Evolutionary conservation across 2,888 invertebrate genomes (phyloP), one percentile per base, ranked within the genome.

Genomic region (Lasioglossum calceatum): DNA sequence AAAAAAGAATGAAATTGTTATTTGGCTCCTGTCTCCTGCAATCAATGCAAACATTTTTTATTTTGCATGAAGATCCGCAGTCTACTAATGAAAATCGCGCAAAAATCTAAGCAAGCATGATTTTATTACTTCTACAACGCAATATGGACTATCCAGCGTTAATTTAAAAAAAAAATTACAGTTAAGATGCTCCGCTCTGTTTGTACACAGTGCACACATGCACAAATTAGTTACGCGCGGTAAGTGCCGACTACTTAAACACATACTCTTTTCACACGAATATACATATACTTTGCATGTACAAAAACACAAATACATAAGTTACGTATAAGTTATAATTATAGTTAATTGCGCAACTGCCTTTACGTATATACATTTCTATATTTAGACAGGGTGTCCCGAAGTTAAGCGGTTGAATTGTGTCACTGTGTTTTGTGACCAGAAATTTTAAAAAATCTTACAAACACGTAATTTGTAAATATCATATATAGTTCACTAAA

Each of bases 291-390:
- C n/a, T n/a, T 50, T 50, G 10, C 14, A 36, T 58, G 58, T 39
- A 36, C 42, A 50, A 12, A 36, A 32, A 58, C 23, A 5, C 54
- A 42, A 39, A 27, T 70, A 78, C 12, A 78, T 19, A 78, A 71
- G 70, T 36, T 50, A 39, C 32, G 54, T 75, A 39, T 75, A 58
- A 39, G 58, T 32, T 74, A 50, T 79, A 79, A 58, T 79, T 79
- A 72, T 32, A 79, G 19, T 36, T 32, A 23, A 27, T 72, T 72
- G 42, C 27, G 23, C 39, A 72, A 79, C 54, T 58, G 19, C 2
- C 71, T 16, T 58, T 71, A 42, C 27, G 19, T 42, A 73, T 44
- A 47, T 39, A 74, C 44, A 39, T 36, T 58, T 75, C 23, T 75
- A 39, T 58, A 58, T 58, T 75, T 58, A 58, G 12, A 71, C 42